phyloP scores from a whole-genome alignment of 2,797 vertebrate species.

The Apogon hyalosoma region DNA sequence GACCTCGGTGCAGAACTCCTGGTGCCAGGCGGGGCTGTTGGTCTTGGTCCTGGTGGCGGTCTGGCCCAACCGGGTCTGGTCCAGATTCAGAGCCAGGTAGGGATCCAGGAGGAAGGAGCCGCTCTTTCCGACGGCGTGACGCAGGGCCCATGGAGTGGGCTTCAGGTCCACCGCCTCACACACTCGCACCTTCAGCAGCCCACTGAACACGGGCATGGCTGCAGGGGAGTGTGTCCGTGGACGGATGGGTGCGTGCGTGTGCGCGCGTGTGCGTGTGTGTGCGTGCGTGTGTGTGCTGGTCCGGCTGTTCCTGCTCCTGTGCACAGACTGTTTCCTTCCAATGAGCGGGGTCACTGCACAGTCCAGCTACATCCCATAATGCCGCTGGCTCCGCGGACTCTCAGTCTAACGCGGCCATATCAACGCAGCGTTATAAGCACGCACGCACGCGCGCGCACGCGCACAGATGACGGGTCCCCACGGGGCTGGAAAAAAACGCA shows the following conservation, averaged over 20 bases:
- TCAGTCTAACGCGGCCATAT: slow-evolving; percentile 61
- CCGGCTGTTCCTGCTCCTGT: slow-evolving; percentile 66
- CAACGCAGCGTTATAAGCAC: slow-evolving; percentile 53
- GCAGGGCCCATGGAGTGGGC: slow-evolving; percentile 97
- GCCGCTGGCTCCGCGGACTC: slow-evolving; percentile 66
- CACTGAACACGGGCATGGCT: slow-evolving; percentile 99
- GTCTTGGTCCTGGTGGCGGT: slow-evolving; percentile 97
- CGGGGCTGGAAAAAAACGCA: slow-evolving; percentile 39
- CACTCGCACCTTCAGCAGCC: slow-evolving; percentile 97
- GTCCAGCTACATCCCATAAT: slow-evolving; percentile 78
- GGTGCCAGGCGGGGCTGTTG: slow-evolving; percentile 97
- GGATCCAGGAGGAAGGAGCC: slow-evolving; percentile 97
- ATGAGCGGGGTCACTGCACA: slow-evolving; percentile 74
- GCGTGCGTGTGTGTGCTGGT: slow-evolving; percentile 48
- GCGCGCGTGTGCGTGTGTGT: slow-evolving; percentile 18
- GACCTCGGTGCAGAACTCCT: slow-evolving; percentile 98
- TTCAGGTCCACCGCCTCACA: slow-evolving; percentile 98
- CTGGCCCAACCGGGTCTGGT: slow-evolving; percentile 96
- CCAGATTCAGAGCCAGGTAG: slow-evolving; percentile 98
- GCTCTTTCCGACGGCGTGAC: slow-evolving; percentile 96
- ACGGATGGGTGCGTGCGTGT: slow-evolving; percentile 3
- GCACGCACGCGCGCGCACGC: slow-evolving; percentile 2
- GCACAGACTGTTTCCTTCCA: slow-evolving; percentile 72
- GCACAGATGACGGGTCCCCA: slow-evolving; percentile 42
- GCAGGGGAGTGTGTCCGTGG: slow-evolving; percentile 25